A percentile compares a stretch with the other conserved stretches of the same genome.
phyloP scores from a whole-genome alignment of 2,888 invertebrate species.

The Drosophila rellima region DNA sequence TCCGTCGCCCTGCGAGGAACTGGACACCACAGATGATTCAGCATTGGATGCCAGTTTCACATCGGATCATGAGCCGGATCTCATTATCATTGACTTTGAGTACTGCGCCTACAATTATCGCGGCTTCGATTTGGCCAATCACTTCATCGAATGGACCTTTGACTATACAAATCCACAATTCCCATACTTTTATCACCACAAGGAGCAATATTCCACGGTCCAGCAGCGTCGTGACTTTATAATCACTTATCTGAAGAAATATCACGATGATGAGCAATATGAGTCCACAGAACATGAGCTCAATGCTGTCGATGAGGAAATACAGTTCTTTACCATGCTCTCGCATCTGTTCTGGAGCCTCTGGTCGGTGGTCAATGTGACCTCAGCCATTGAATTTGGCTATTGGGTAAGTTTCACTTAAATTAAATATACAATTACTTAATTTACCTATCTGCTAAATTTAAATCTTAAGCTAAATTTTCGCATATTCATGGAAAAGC shows the following conservation, averaged over 20 bases:
- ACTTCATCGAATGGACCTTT: constrained; percentile 96
- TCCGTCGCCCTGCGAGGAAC: constrained; percentile 60
- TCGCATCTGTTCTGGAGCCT: constrained; percentile 97
- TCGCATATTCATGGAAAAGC: neutral
- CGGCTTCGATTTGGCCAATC: constrained; percentile 97
- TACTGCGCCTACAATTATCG: constrained; percentile 98
- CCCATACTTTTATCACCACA: constrained; percentile 91
- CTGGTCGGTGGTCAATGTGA: constrained; percentile 96
- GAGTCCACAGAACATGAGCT: constrained; percentile 87
- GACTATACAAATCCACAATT: constrained; percentile 93
- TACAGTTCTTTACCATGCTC: constrained; percentile 93
- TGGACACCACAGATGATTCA: constrained; percentile 83
- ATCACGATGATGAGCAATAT: constrained; percentile 74
- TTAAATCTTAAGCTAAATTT: neutral
- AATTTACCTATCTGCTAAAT: neutral
- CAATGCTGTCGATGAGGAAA: constrained; percentile 90
- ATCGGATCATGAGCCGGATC: constrained; percentile 86
- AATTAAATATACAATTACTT: neutral
- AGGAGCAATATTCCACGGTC: constrained; percentile 89
- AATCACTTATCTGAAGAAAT: constrained; percentile 81
- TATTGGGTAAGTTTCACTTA: constrained; percentile 91
- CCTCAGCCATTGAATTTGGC: constrained; percentile 96
- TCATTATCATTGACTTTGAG: constrained; percentile 96
- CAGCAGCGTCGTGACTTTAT: constrained; percentile 88
- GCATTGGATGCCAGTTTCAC: constrained; percentile 77